Conservation (phyloP, 2,888 invertebrate species). For the Drosophila siamana region DNA sequence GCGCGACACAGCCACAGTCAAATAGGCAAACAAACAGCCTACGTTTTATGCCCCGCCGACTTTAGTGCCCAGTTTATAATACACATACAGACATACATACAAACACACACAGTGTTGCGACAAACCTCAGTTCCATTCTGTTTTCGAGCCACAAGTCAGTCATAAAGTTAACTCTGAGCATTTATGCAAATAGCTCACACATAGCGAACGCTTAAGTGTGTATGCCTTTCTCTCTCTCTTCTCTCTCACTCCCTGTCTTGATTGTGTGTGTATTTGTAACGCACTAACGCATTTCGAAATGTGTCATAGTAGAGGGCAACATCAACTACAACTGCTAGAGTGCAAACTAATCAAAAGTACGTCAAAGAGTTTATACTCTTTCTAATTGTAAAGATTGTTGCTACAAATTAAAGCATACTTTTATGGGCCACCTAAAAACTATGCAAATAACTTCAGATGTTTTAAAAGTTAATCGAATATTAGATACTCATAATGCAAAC, state of each 20-base stretch:
- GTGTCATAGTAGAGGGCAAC: slow-evolving; percentile 39
- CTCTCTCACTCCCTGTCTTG: background rate
- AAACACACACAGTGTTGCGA: slow-evolving; percentile 8
- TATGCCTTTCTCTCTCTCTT: background rate
- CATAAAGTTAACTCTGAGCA: slow-evolving; percentile 66
- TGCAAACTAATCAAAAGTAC: background rate
- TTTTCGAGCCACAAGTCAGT: slow-evolving; percentile 56
- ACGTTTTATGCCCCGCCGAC: background rate
- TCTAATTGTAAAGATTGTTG: background rate
- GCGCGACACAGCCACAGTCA: slow-evolving; percentile 1
- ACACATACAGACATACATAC: slow-evolving; percentile 4
- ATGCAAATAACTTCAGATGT: too few species aligned
- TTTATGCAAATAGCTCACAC: slow-evolving; percentile 61
- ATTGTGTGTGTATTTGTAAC: slow-evolving; percentile 18
- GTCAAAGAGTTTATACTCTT: background rate
- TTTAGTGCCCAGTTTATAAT: slow-evolving; percentile 14
- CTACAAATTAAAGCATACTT: background rate
- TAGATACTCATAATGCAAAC: too few species aligned
- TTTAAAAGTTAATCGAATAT: background rate
- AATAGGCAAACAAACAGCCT: slow-evolving; percentile 39
- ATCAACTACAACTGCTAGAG: slow-evolving; percentile 19
- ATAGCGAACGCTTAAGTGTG: slow-evolving; percentile 14
- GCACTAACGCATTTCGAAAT: slow-evolving; percentile 38
- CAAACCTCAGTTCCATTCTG: slow-evolving; percentile 17
- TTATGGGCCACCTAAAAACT: background rate